These are phyloP conservation scores for Tachypleus tridentatus DNA, from an alignment of 1,140 invertebrate species.

Conservation along the genomic window DNA sequence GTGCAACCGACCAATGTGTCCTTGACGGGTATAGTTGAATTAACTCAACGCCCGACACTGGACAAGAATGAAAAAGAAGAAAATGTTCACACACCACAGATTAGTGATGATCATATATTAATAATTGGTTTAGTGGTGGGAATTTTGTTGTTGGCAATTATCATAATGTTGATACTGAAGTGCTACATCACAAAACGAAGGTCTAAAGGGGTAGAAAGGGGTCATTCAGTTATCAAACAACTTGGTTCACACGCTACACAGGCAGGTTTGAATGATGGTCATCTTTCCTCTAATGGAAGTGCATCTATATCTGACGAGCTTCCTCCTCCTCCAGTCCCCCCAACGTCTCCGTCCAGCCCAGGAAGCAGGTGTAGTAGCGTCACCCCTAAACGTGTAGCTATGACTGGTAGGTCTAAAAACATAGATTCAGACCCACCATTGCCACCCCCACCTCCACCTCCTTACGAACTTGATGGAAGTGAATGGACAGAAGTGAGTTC, in stretches of 20 bases:
- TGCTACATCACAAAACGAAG: constrained; percentile 31
- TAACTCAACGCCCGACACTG: background rate
- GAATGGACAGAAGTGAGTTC: constrained; percentile 22
- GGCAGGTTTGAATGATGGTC: constrained; percentile 14
- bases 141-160: constrained; percentile 49
- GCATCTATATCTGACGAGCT: constrained; percentile 22
- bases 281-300: constrained; percentile 22
- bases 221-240: constrained; percentile 40
- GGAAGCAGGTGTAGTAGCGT: constrained; percentile 22
- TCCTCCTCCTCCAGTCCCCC: constrained; percentile 21
- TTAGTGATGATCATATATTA: constrained; percentile 50
- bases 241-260: constrained; percentile 23
- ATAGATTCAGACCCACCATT: constrained; percentile 7
- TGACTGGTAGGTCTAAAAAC: constrained; percentile 38
- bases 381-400: constrained; percentile 32
- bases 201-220: constrained; percentile 23
- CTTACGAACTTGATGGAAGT: constrained; percentile 24
- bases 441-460: constrained; percentile 17
- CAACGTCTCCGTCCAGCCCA: constrained; percentile 23
- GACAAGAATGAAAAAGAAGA: too few species aligned
- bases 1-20: background rate
- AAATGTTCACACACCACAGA: constrained; percentile 22
- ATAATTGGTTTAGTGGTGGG: constrained; percentile 49
- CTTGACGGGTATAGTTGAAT: background rate
- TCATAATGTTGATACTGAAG: constrained; percentile 54